A percentile compares a stretch with the other conserved stretches of the same genome.
Evolutionary conservation across 2,888 invertebrate species (phyloP).

Genomic region (Bursaphelenchus okinawaensis): DNA sequence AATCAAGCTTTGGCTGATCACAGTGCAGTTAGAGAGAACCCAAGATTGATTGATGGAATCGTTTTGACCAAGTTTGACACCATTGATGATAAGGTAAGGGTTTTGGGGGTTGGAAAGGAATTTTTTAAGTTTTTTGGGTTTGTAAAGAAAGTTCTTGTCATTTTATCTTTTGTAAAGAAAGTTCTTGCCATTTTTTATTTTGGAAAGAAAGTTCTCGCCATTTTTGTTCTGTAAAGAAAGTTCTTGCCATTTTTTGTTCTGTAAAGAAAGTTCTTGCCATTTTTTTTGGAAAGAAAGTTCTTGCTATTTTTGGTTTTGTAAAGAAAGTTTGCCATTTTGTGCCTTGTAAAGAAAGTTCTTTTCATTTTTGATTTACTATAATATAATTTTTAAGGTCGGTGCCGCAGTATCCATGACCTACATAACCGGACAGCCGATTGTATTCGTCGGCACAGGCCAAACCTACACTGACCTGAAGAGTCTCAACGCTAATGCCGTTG

Average conservation of each 20-base stretch:
- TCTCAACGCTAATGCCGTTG: constrained; percentile 90
- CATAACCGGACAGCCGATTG: constrained; percentile 97
- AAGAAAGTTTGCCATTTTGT: too few relatives aligned
- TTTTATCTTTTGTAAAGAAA: too few relatives aligned
- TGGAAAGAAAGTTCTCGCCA: too few relatives aligned
- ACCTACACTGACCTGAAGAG: constrained; percentile 96
- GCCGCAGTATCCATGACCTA: constrained; percentile 99
- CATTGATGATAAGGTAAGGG: constrained; percentile 84
- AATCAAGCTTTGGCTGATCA: constrained; percentile 89
- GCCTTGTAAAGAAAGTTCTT: too few relatives aligned
- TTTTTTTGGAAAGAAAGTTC: too few relatives aligned
- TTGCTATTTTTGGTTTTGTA: too few relatives aligned
- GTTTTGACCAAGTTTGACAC: constrained; percentile 99
- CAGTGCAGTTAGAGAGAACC: constrained; percentile 67
- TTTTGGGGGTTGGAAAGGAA: not conserved
- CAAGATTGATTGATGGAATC: constrained; percentile 94
- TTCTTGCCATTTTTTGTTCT: too few relatives aligned
- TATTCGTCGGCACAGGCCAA: constrained; percentile 97
- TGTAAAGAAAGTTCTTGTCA: too few relatives aligned
- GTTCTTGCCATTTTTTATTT: too few relatives aligned
- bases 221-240: too few relatives aligned
- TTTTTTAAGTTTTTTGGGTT: too few relatives aligned
- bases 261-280: too few relatives aligned
- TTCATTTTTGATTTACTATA: not conserved
- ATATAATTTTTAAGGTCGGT: constrained; percentile 66